Evolutionary conservation across 2,113 vertebrate species (phyloP), one percentile per base, ranked within the genome.

Genomic region (Mystacornis crossleyi): DNA sequence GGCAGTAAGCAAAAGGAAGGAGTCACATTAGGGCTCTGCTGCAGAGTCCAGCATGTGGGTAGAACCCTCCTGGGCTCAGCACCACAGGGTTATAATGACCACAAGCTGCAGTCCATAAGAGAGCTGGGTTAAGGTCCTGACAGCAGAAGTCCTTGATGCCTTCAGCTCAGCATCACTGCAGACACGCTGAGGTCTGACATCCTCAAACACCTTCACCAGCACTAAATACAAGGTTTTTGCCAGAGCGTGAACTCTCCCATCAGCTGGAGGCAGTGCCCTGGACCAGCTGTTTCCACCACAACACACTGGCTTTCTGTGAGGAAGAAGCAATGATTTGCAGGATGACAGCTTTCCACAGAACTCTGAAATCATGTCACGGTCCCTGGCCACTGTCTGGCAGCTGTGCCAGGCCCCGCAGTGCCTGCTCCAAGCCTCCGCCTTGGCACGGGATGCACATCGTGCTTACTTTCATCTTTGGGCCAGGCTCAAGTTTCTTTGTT

Each of bases 401-500:
- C 81, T 38, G 43, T 61, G 50, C 77, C 72, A 51, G 65, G 21
- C 50, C 31, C 62, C 0, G 2, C 70, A 21, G 60, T 14, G n/a
- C 53, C 53, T 61, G 48, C 69, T 33, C 25, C 25, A 33, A 77
- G 67, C 61, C 55, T 55, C 67, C 2, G 3, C 57, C 36, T 36
- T 19, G 65, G 45, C 10, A 6, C 8, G 47, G 82, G 79, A 38
- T 0, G 2, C 12, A 14, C 0, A 0, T 48, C 53, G 31, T 33
- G 70, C 48, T 83, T 2, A 26, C 81, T 91, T 84, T 93, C 43
- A 48, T 91, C 84, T 60, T 14, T 3, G 2, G 18, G 7, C 14
- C 9, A 21, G 58, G 19, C 64, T 80, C 54, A 2, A 34, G 48
- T 42, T 72, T 42, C 86, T 64, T 24, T 20, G 16, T 42, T 62